Evolutionary conservation across 2,888 invertebrate genomes (phyloP), one percentile per base, ranked within the genome.

Genomic region (Drosophila monieri): DNA sequence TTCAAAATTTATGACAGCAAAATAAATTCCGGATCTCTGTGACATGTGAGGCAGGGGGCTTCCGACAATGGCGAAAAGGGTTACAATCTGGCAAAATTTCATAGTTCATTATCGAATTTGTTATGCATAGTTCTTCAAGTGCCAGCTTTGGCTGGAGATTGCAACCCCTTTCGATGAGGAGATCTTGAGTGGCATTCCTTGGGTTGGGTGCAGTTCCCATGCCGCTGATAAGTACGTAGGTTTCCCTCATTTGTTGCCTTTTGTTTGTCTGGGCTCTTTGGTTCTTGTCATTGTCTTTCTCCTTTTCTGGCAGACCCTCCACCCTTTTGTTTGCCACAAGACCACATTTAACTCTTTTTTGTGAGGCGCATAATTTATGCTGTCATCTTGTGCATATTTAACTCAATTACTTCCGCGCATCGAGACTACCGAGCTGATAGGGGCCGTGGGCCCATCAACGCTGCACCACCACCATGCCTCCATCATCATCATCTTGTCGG

Each of bases 71-170:
- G 47, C 14, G 37, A 52, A 65, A 59, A 60, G 61, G 83, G 62
- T 64, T 37, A 61, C 60, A 67, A 48, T 74, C 55, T 52, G 51
- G 43, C 52, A 32, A 49, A 79, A 84, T 88, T 83, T 88, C 75
- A 83, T 88, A 83, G 80, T 77, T 81, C 77, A 80, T 88, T 90
- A 88, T 90, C 90, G 80, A 89, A 89, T 89, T 90, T 90, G 89
- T 90, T 89, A 89, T 89, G 90, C 90, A 80, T 80, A 80, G 81
- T 85, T 70, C 54, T 62, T 75, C 59, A 64, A 80, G 83, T 76
- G 77, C 54, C 68, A 47, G 54, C 39, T 18, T 2, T 18, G 9
- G 39, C 12, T 51, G 41, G 21, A 57, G 43, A 51, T 35, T 55
- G 57, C 84, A 72, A 84, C 85, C 80, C 78, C 61, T 74, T 59